Evolutionary conservation across 2,797 vertebrate species (phyloP).

Genomic region (Huso huso): DNA sequence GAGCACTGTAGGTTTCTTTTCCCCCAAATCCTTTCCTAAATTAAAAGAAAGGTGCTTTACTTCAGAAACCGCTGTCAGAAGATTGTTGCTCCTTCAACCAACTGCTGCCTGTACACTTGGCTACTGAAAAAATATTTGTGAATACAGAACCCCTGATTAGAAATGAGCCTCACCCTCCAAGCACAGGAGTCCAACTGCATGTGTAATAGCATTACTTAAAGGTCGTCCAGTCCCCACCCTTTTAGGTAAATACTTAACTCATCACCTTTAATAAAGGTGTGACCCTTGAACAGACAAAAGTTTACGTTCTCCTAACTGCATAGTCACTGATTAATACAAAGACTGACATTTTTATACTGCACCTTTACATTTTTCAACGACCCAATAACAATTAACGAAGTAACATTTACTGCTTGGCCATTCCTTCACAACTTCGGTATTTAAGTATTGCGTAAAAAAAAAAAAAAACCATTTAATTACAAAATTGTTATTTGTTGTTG

Average conservation of each 20-base stretch:
- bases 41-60: not conserved
- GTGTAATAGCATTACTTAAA: slow-evolving; percentile 11
- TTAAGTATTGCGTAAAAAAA: too few species aligned
- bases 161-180: slow-evolving; percentile 26
- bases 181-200: slow-evolving; percentile 7
- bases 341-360: not conserved
- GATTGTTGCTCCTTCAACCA: slow-evolving; percentile 32
- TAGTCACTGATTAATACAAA: not conserved
- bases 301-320: not conserved
- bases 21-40: slow-evolving; percentile 24
- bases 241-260: slow-evolving; percentile 29
- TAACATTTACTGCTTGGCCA: too few species aligned
- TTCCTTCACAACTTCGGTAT: too few species aligned
- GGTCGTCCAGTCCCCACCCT: slow-evolving; percentile 21
- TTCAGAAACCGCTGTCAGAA: slow-evolving; percentile 2
- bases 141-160: slow-evolving; percentile 20
- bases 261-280: slow-evolving; percentile 27
- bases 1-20: slow-evolving; percentile 24
- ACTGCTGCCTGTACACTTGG: slow-evolving; percentile 10
- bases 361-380: too few species aligned
- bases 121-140: slow-evolving; percentile 19
- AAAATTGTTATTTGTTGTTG: too few species aligned
- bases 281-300: slow-evolving; percentile 50
- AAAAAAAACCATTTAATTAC: too few species aligned
- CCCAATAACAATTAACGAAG: too few species aligned